Evolutionary conservation across 2,888 invertebrate genomes (phyloP), one percentile per base, ranked within the genome.

Genomic region (Deilephila elpenor): DNA sequence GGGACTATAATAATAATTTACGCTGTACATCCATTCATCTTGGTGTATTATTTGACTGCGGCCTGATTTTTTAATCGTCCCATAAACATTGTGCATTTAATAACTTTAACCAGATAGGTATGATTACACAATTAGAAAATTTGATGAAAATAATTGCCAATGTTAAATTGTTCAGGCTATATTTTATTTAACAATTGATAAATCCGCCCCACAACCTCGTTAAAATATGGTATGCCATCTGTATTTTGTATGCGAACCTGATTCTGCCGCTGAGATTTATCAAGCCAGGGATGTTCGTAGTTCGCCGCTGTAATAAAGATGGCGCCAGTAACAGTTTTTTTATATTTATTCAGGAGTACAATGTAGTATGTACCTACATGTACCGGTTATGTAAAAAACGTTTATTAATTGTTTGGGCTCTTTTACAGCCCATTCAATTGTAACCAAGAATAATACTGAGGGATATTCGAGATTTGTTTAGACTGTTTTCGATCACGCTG

Each of bases 391-490:
- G 44, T 44, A 11, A 14, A 44, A 44, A 44, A 44, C 44, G 11
- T 37, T 44, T 44, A 44, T 44, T 14, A 44, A 44, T 44, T 44
- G 44, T 56, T 56, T 56, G 19, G 44, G 44, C 14, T n/a, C 19
- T 56, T n/a, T 56, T 56, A 56, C 19, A n/a, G 5, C 5, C 5
- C n/a, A 19, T n/a, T 17, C 19, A n/a, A 51, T 25, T 44, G 44
- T 25, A 67, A 67, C 67, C 25, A 17, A 44, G 17, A 14, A 67
- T 20, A 67, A 14, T 51, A 19, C 8, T 14, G 25, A n/a, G 8
- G 20, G 67, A 25, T 44, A 67, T 51, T 51, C 6, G 67, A 67
- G 14, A 67, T 25, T 67, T 51, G 51, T 67, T 67, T 51, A 20
- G 67, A 44, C 17, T 14, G 25, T 51, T 67, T 51, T 6, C 37